Percentiles rank a stretch among this genome's conserved stretches.
phyloP scores from a whole-genome alignment of 2,888 invertebrate genomes.

The Mimumesa dahlbomi region DNA sequence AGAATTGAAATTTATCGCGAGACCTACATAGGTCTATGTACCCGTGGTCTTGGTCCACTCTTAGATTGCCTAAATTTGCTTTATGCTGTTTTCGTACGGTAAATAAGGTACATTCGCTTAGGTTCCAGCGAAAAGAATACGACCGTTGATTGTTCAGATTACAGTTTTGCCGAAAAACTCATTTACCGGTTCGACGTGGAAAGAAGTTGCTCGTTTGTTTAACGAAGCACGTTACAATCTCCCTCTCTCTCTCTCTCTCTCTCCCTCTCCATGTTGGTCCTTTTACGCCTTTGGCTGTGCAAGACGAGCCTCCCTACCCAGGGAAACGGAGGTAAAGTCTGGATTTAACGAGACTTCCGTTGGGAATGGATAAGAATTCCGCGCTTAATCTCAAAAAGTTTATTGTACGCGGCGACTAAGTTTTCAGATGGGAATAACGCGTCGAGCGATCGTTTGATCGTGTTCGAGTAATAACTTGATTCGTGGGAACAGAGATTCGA shows the following conservation, averaged over 20 bases:
- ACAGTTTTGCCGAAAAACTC: conserved; percentile 29
- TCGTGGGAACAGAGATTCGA: too few species aligned
- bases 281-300: not conserved
- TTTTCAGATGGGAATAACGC: too few species aligned
- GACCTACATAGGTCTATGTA: too few species aligned
- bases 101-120: conserved; percentile 16
- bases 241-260: not conserved
- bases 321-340: not conserved
- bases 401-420: conserved; percentile 2
- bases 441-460: too few species aligned
- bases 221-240: conserved; percentile 22
- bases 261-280: not conserved
- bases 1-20: too few species aligned
- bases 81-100: not conserved
- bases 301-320: too few species aligned
- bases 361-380: conserved; percentile 19
- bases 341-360: conserved; percentile 26
- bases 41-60: too few species aligned
- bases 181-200: conserved; percentile 28
- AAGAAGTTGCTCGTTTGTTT: conserved; percentile 28
- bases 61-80: not conserved
- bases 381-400: conserved; percentile 9
- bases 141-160: conserved; percentile 35
- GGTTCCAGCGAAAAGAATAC: conserved; percentile 22
- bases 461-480: too few species aligned